Conservation (phyloP, 37 sponge, comb jelly and placozoan species). For the Halisarca cf. caerulea region DNA sequence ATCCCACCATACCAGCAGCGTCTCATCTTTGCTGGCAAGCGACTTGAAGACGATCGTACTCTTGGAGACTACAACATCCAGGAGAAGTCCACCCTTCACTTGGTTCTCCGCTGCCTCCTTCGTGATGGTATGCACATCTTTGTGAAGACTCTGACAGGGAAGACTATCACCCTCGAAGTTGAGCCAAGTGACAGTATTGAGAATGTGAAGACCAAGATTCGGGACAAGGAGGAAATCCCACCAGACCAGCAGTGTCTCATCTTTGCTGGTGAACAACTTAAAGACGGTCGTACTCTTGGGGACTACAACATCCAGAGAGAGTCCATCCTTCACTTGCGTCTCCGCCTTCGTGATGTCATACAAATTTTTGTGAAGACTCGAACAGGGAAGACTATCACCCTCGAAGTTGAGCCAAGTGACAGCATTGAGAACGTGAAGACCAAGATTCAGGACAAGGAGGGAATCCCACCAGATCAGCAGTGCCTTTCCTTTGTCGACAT, state of each 20-base stretch:
- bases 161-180: slow-evolving; percentile 96
- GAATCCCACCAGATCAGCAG: slow-evolving; percentile 99
- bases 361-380: slow-evolving; percentile 76
- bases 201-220: slow-evolving; percentile 97
- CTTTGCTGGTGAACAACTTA: slow-evolving; percentile 95
- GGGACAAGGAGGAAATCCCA: slow-evolving; percentile 97
- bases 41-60: slow-evolving; percentile 2
- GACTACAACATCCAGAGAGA: slow-evolving; percentile 99
- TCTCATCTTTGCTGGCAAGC: slow-evolving; percentile 26
- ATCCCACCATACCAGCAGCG: slow-evolving; percentile 20
- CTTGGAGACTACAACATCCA: slow-evolving; percentile 6
- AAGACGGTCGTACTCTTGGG: slow-evolving; percentile 94
- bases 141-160: slow-evolving; percentile 97
- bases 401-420: slow-evolving; percentile 95
- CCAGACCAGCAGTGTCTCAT: slow-evolving; percentile 98
- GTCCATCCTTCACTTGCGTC: slow-evolving; percentile 89
- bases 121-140: slow-evolving; percentile 96
- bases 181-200: slow-evolving; percentile 94
- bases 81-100: not conserved
- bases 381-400: slow-evolving; percentile 94
- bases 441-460: slow-evolving; percentile 98
- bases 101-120: not conserved
- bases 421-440: slow-evolving; percentile 96
- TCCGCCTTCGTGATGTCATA: slow-evolving; percentile 84
- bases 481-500: slow-evolving; percentile 95